Base-by-base conservation (phyloP, 2,113 vertebrate genomes). In the Odocoileus virginianus region DNA sequence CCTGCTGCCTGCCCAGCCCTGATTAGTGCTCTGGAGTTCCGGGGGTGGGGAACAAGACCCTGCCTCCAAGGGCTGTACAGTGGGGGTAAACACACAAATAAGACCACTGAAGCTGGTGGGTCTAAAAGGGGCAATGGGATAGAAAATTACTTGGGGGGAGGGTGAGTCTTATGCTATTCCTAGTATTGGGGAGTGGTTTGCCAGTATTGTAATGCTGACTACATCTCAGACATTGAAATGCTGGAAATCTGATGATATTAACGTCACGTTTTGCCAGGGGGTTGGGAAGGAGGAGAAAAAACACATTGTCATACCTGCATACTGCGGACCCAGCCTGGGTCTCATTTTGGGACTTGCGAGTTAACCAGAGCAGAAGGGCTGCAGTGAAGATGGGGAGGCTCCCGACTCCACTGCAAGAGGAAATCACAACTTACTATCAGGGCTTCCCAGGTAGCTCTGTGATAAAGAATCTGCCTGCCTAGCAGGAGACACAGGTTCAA, bases 61-160 rank as follows among this genome's bases (percentile, higher is more conserved):
- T 25, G 7, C 47, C 25, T 14, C 11, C 23, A 16, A n/a, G 78
- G 64, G 11, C n/a, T n/a, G 0, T 3, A 17, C 21, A 2, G 2
- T 5, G 2, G 17, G 30, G n/a, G 16, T 19, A 16, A n/a, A 43
- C 12, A 81, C 36, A 13, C 33, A 58, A 0, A 1, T 28, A 6
- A 61, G 30, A 16, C 76, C 74, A 5, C 0, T 47, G n/a, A 17
- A 9, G 40, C 28, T 40, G n/a, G 57, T 12, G 14, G 50, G 36
- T n/a, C 25, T 8, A 4, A 1, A 9, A 17, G n/a, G 45, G 7
- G 7, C 45, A 3, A 0, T 4, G 6, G 50, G 61, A 2, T 5
- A 13, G 71, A 50, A 27, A 13, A 7, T 33, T 8, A 6, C 88
- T 15, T 17, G 12, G 6, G 4, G 16, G 21, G 16, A 2, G 17